These are phyloP conservation scores for Avahi laniger DNA, from an alignment of 2,797 vertebrate species.

Conservation along the genomic window DNA sequence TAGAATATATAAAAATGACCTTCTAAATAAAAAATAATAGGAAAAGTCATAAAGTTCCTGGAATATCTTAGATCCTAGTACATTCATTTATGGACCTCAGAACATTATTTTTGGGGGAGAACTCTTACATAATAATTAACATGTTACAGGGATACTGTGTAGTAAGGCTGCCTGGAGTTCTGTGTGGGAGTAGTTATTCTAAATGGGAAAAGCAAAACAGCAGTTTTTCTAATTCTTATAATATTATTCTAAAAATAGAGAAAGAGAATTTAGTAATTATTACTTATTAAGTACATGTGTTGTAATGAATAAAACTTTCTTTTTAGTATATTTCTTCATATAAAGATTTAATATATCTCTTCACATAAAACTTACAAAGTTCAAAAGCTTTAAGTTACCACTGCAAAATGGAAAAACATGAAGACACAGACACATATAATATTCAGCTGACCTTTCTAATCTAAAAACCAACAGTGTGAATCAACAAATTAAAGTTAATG, in stretches of 20 bases:
- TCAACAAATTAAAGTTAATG: neutral
- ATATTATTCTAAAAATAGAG: neutral
- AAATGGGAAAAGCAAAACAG: neutral
- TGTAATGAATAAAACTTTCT: neutral
- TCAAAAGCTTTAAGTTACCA: neutral
- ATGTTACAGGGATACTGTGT: neutral
- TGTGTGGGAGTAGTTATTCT: neutral
- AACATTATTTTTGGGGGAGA: neutral
- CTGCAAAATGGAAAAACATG: neutral
- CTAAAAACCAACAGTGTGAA: neutral
- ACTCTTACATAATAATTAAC: neutral
- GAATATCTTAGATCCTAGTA: neutral
- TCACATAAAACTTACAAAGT: neutral
- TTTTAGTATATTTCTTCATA: neutral
- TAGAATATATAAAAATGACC: neutral
- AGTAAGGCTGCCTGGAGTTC: neutral
- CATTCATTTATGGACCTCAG: neutral
- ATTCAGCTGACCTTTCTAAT: neutral
- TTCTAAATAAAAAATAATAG: neutral
- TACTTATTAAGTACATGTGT: neutral
- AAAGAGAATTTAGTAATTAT: neutral
- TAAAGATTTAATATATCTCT: neutral
- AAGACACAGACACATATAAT: neutral
- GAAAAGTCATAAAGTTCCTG: neutral
- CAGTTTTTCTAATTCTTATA: neutral